Evolutionary conservation across 53 echinoderm and acorn worm genomes (phyloP), one percentile per base, ranked within the genome.

Genomic region (Paracentrotus lividus): DNA sequence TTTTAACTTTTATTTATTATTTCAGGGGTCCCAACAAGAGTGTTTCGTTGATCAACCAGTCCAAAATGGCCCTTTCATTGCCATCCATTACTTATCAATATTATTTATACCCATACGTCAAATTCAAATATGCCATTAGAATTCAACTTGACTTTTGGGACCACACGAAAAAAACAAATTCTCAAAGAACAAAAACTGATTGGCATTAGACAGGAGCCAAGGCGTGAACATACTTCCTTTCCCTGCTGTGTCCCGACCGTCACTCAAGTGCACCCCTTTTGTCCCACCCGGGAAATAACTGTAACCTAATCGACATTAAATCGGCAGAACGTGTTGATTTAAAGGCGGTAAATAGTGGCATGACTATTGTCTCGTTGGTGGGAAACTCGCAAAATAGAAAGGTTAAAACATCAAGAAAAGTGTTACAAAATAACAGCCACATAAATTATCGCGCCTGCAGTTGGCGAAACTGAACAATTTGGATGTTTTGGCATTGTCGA

Each of bases 361-460:
- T 31, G 8, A 1, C 90, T 15, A 49, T 90, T 68, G 90, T 72
- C 38, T 36, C n/a, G 49, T 27, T 67, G 90, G 90, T 90, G 90
- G 90, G 90, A 90, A 90, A 90, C 52, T 44, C 52, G 69, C 53
- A 32, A 53, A 90, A 90, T 49, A 75, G 68, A 68, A 53, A 90
- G 90, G 68, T 90, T 90, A 69, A 90, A 72, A 90, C 72, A 90
- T 90, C 90, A 68, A 86, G 86, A 86, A 86, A 86, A 86, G 86
- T 86, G 86, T 86, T 86, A 86, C 86, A 86, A 86, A 86, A 86
- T 86, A 86, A 86, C 86, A 55, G 56, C 23, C 86, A 86, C 86
- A 86, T 86, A 86, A 86, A 86, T 86, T 53, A 86, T 56, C 86
- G 86, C 86, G 24, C 20, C 86, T 53, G 56, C 86, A 89, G 89